Evolutionary conservation across 2,113 vertebrate species (phyloP).

Genomic region (rat (Rattus norvegicus)): GRCr8 NC_086023.1:150569501-150570000

Average conservation of each 20-base stretch:
- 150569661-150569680: not conserved
- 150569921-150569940: not conserved
- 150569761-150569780: not conserved
- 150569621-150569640: not conserved
- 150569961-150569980: not conserved
- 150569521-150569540: not conserved
- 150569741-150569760: not conserved
- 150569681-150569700: not conserved
- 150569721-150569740: not conserved
- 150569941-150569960: not conserved
- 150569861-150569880: not conserved
- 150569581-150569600: not conserved
- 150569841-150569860: not conserved
- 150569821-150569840: not conserved
- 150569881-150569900: not conserved
- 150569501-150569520: not conserved
- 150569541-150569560: not conserved
- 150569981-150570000: constrained; percentile 12
- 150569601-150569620: not conserved
- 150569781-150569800: not conserved
- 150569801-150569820: not conserved
- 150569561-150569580: not conserved
- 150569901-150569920: not conserved
- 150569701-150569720: not conserved
- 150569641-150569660: constrained; percentile 4